Percentiles rank a stretch among this genome's conserved stretches.
These are phyloP conservation scores for Lindbergichthys nudifrons DNA, from an alignment of 2,797 vertebrate species.

Conservation along the genomic window DNA sequence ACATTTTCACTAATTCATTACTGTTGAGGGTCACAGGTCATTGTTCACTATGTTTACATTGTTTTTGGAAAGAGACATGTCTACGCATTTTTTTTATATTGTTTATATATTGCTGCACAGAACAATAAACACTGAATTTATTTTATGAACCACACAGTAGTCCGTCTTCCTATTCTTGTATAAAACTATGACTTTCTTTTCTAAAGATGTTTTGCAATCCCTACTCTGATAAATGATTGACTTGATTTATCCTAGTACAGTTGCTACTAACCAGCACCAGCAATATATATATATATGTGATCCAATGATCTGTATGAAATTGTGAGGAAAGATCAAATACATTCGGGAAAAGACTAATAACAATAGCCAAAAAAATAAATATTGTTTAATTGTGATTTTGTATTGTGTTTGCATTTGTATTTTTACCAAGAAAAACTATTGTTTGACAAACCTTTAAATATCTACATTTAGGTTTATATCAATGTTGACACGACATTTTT, in stretches of 20 bases:
- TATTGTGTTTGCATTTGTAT: not conserved
- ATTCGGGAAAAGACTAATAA: not conserved
- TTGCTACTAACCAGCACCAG: not conserved
- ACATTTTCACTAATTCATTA: constrained; percentile 41
- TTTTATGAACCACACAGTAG: constrained; percentile 26
- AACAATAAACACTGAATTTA: constrained; percentile 62
- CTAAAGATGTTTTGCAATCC: constrained; percentile 1
- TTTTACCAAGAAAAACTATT: not conserved
- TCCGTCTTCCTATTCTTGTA: constrained; percentile 15
- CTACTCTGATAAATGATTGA: not conserved
- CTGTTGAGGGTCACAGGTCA: constrained; percentile 56
- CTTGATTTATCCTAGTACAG: constrained; percentile 2
- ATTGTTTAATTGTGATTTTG: too few species aligned
- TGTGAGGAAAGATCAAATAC: not conserved
- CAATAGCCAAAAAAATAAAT: not conserved
- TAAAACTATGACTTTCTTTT: not conserved
- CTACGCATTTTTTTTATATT: constrained; percentile 49
- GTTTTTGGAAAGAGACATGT: constrained; percentile 38
- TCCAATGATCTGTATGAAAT: not conserved
- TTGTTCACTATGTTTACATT: constrained; percentile 60
- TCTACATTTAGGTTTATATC: not conserved
- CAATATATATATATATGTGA: not conserved
- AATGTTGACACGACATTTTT: not conserved
- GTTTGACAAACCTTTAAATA: not conserved
- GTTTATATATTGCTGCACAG: constrained; percentile 50